Percentiles rank a stretch among this genome's conserved stretches.
Conservation (phyloP, 2,797 vertebrate genomes). For the Coluber constrictor region DNA sequence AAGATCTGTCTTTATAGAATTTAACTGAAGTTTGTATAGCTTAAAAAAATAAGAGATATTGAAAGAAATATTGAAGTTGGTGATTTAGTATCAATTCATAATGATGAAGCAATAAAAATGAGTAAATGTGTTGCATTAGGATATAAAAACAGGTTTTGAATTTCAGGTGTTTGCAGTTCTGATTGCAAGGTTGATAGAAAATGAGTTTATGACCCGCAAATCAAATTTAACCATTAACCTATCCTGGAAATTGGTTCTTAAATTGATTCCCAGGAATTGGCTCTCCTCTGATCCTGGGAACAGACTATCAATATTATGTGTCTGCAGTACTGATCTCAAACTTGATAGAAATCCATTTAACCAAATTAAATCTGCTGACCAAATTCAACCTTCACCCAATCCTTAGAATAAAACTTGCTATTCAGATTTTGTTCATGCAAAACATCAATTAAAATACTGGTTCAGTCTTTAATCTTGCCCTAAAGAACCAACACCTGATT, state of each 20-base stretch:
- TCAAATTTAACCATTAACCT: background rate
- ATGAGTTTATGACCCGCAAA: background rate
- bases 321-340: background rate
- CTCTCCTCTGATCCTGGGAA: background rate
- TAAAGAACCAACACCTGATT: background rate
- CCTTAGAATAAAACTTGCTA: background rate
- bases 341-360: background rate
- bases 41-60: background rate
- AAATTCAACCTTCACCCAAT: background rate
- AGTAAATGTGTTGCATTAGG: background rate
- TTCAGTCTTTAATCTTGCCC: background rate
- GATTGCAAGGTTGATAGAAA: background rate
- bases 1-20: background rate
- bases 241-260: background rate
- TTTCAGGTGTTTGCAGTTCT: constrained; percentile 2
- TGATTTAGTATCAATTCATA: background rate
- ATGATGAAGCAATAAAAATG: background rate
- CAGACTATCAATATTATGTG: background rate
- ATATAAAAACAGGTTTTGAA: background rate
- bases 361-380: background rate
- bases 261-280: background rate
- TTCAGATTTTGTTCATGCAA: background rate
- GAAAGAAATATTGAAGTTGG: constrained; percentile 10
- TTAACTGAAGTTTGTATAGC: background rate
- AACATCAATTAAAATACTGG: background rate